Evolutionary conservation across 2,113 vertebrate species (phyloP).

Genomic region (Clarias batrachus): DNA sequence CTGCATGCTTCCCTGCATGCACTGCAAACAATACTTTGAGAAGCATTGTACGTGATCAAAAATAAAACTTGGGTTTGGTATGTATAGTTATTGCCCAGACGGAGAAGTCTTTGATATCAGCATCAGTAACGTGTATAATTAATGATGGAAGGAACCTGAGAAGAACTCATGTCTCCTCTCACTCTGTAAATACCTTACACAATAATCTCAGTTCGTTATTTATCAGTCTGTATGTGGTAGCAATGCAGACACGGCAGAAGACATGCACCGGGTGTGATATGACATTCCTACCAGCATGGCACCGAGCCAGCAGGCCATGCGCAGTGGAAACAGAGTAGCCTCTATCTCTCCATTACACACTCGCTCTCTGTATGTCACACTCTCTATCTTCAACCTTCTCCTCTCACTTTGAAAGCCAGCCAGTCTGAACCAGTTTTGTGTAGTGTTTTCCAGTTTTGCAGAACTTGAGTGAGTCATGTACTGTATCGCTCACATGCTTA

Average conservation of each 20-base stretch:
- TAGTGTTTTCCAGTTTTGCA: slow-evolving; percentile 46
- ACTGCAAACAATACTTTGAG: too few relatives aligned
- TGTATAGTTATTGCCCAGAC: not conserved
- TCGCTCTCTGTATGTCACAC: not conserved
- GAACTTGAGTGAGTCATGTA: slow-evolving; percentile 22
- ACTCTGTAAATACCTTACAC: slow-evolving; percentile 7
- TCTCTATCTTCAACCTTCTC: slow-evolving; percentile 33
- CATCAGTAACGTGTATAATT: not conserved
- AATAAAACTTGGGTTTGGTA: not conserved
- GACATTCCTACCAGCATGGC: slow-evolving; percentile 50
- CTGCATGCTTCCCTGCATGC: not conserved
- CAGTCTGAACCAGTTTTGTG: slow-evolving; percentile 61
- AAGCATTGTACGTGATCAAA: too few relatives aligned
- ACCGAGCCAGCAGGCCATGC: slow-evolving; percentile 26
- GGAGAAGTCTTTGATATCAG: not conserved
- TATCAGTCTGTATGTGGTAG: slow-evolving; percentile 3
- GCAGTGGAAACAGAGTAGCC: slow-evolving; percentile 34
- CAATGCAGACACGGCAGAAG: slow-evolving; percentile 24
- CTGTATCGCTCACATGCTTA: slow-evolving; percentile 17
- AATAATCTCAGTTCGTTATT: not conserved
- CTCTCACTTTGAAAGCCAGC: slow-evolving; percentile 36
- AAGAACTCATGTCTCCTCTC: not conserved
- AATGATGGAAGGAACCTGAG: not conserved
- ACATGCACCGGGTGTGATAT: slow-evolving; percentile 43
- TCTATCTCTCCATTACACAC: slow-evolving; percentile 28